Base-by-base conservation (phyloP, 2,113 vertebrate genomes). In the Amblyopsis rosae region DNA sequence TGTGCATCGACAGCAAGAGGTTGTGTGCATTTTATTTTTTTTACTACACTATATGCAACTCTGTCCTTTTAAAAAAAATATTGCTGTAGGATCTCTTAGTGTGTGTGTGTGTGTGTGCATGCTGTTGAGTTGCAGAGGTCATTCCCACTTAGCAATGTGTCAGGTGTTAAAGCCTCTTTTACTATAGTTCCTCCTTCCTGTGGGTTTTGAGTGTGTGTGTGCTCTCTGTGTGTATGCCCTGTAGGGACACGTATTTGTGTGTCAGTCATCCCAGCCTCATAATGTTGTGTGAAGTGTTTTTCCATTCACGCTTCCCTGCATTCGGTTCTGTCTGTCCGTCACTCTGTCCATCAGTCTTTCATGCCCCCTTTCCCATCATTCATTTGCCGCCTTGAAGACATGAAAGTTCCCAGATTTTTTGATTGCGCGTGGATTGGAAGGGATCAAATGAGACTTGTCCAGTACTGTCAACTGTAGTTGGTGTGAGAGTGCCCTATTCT, bases 91-190 rank as follows among this genome's bases (percentile, higher is more conserved):
- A 76, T 61, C 13, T 51, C 13, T 51, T 15, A 11, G 49, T 15
- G 49, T 11, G 46, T 68, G 64, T 17, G 1, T 26, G 51, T 64
- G 63, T 72, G 69, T 26, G 19, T 26, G 19, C 2, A 26, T 26
- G 26, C 26, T 58, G 35, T 16, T 45, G 41, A 53, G 49, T 26
- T 66, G 65, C 57, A 65, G 65, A 48, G 54, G 3, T 70, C 67
- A 4, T 70, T 80, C 62, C 64, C 62, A 56, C 33, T 57, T 41
- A 55, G 60, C 49, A 70, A 15, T 41, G 50, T 71, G 74, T 70
- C 75, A 85, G 77, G 82, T 82, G 81, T 76, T 78, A 66, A 80
- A 76, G 54, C 57, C 60, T 73, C 67, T 64, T 56, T 64, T 73
- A 67, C 78, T 80, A 70, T 69, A 84, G 65, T 60, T 12, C 10